Evolutionary conservation across 2,797 vertebrate genomes (phyloP), one percentile per base, ranked within the genome.

Genomic region (Danio choprae): DNA sequence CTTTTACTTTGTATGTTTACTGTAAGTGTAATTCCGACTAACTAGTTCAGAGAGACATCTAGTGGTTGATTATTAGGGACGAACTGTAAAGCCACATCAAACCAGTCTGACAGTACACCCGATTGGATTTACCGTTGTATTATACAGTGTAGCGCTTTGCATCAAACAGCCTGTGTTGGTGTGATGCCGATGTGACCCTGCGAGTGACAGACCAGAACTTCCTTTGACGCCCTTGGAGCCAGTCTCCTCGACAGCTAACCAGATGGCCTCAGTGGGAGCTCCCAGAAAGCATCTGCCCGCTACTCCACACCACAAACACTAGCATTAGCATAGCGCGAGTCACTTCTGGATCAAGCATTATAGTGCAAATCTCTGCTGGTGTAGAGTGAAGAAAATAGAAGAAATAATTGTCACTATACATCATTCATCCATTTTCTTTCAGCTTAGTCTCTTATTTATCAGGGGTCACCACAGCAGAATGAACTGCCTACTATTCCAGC

Each of bases 261-360:
- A 85, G 86, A 85, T 82, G 77, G 84, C 84, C 84, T 69, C 84
- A 51, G 86, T 60, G 78, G 81, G 80, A 74, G 74, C 65, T 81
- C 50, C 74, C 51, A 44, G 74, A 74, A 82, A 77, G 65, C 81
- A 76, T 81, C 65, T 65, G 50, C 20, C 79, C 41, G 12, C 41
- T 55, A 20, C 16, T 64, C 29, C 43, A 16, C 60, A 16, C 53
- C 72, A 64, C 67, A 76, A 74, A 55, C 29, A 48, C 84, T 74
- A 73, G 69, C 71, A 46, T 74, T 74, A 70, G 48, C 71, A 20
- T 73, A 62, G 58, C 16, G 55, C 36, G 2, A 55, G 59, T 9
- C 48, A 59, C 76, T 63, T 63, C 70, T 71, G 46, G 38, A 65
- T 75, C 60, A 43, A 44, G 51, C 53, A 56, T 29, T 29, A 29